These are phyloP conservation scores for Folsomia candida DNA, from an alignment of 2,888 invertebrate species.

Conservation along the genomic window DNA sequence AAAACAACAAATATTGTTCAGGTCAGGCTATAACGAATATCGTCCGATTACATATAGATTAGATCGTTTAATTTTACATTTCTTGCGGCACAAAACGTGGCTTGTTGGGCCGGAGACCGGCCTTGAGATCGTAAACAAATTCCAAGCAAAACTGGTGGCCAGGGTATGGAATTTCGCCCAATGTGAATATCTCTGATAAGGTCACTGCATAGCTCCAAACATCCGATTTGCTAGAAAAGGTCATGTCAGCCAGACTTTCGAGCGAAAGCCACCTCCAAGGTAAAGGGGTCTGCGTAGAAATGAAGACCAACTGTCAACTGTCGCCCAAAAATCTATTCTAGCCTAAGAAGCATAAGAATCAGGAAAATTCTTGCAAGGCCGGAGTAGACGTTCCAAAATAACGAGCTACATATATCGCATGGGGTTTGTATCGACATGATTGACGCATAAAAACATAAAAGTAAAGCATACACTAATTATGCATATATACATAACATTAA, in stretches of 20 bases:
- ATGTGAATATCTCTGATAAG: background rate
- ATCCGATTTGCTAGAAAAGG: background rate
- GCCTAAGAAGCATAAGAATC: background rate
- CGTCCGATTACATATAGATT: too few species aligned
- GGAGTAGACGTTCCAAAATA: background rate
- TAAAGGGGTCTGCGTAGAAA: background rate
- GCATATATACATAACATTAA: too few species aligned
- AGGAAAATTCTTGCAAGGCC: too few species aligned
- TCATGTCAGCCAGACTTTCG: conserved; percentile 1
- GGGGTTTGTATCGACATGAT: too few species aligned
- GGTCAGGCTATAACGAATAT: background rate
- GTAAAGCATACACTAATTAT: too few species aligned
- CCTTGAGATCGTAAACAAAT: conserved; percentile 3
- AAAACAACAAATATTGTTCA: background rate
- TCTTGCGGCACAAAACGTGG: background rate
- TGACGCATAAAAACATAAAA: too few species aligned
- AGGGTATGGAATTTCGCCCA: conserved; percentile 5
- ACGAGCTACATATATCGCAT: background rate
- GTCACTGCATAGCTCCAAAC: conserved; percentile 7
- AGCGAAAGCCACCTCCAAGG: conserved; percentile 6
- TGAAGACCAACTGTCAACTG: background rate
- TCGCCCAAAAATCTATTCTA: background rate
- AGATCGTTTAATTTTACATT: background rate
- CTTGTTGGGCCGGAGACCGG: background rate
- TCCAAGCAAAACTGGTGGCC: background rate